Percentiles rank a stretch among this genome's conserved stretches.
phyloP scores from a whole-genome alignment of 2,113 vertebrate species.

The Malurus elegans region DNA sequence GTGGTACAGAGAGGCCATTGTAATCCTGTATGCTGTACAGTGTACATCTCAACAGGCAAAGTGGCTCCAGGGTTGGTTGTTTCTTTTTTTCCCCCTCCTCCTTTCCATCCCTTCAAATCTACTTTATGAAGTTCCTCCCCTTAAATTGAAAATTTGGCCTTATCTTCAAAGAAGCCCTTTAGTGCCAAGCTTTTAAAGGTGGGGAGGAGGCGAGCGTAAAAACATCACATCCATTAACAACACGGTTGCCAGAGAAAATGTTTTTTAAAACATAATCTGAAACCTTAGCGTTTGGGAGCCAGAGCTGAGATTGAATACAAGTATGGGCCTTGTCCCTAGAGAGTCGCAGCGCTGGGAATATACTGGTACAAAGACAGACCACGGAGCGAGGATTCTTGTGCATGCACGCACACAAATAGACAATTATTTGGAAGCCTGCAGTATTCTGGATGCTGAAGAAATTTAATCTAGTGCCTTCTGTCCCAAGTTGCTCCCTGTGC shows the following conservation, averaged over 20 bases:
- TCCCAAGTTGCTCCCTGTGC: conserved; percentile 8
- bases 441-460: conserved; percentile 29
- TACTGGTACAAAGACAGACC: conserved; percentile 19
- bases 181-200: conserved; percentile 68
- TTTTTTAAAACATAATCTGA: conserved; percentile 64
- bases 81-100: not conserved
- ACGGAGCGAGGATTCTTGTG: conserved; percentile 21
- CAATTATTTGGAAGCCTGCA: conserved; percentile 44
- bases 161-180: conserved; percentile 74
- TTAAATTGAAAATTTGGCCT: conserved; percentile 72
- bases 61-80: conserved; percentile 17
- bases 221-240: conserved; percentile 58
- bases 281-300: conserved; percentile 52
- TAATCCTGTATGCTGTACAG: conserved; percentile 28
- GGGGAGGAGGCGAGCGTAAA: conserved; percentile 57
- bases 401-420: conserved; percentile 46
- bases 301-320: conserved; percentile 37
- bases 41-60: conserved; percentile 62
- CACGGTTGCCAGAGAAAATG: conserved; percentile 73
- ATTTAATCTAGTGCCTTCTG: conserved; percentile 17
- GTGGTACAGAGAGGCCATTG: conserved; percentile 59
- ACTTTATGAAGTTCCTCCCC: conserved; percentile 69
- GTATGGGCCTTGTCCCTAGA: conserved; percentile 50
- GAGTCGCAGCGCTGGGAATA: not conserved
- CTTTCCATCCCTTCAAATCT: conserved; percentile 73